Percentiles rank a stretch among this genome's conserved stretches.
Conservation (phyloP, 2,113 vertebrate genomes). For the Kryptolebias marmoratus region DNA sequence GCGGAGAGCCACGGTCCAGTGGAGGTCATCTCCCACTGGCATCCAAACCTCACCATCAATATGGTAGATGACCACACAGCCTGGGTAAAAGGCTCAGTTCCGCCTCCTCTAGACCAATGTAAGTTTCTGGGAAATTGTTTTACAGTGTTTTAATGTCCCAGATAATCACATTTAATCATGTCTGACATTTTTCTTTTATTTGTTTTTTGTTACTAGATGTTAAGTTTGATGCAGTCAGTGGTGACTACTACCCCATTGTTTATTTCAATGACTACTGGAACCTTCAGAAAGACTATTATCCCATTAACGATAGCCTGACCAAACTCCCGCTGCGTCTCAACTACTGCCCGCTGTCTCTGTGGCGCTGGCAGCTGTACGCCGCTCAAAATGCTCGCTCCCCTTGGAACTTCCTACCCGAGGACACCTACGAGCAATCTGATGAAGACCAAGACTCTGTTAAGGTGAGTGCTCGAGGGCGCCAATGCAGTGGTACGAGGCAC, state of each 20-base stretch:
- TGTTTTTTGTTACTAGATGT: slow-evolving; percentile 80
- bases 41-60: slow-evolving; percentile 96
- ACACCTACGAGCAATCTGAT: slow-evolving; percentile 93
- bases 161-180: neutral
- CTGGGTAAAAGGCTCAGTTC: slow-evolving; percentile 95
- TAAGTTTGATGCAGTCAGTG: slow-evolving; percentile 93
- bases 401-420: slow-evolving; percentile 94
- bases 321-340: slow-evolving; percentile 86
- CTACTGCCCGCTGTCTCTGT: slow-evolving; percentile 93
- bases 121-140: slow-evolving; percentile 53
- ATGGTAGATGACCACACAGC: slow-evolving; percentile 97
- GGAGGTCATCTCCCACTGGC: slow-evolving; percentile 97
- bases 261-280: slow-evolving; percentile 99
- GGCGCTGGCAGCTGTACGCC: slow-evolving; percentile 96
- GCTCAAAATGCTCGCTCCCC: slow-evolving; percentile 91
- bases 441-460: slow-evolving; percentile 98
- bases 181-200: slow-evolving; percentile 14
- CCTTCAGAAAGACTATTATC: slow-evolving; percentile 94
- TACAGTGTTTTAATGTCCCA: neutral
- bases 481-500: neutral
- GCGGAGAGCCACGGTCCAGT: slow-evolving; percentile 93
- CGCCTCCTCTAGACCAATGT: slow-evolving; percentile 94
- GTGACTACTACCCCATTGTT: slow-evolving; percentile 94
- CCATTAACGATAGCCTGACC: slow-evolving; percentile 87
- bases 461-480: slow-evolving; percentile 67